phyloP scores from a whole-genome alignment of 2,797 vertebrate genomes.

The Lophius americanus region DNA sequence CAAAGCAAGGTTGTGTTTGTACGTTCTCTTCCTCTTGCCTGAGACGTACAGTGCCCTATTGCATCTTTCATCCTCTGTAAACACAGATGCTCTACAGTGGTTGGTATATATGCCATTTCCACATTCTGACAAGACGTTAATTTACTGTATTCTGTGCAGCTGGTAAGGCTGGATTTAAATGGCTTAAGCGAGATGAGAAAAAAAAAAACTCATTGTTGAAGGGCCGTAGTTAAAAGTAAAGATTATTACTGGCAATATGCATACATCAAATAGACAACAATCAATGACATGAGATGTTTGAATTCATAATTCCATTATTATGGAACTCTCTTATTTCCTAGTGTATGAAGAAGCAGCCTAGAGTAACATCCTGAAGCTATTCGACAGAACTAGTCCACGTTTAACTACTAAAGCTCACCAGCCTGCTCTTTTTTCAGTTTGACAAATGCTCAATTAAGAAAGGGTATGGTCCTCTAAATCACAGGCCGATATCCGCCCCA shows the following conservation, averaged over 20 bases:
- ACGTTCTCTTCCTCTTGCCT: conserved; percentile 55
- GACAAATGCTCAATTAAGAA: conserved; percentile 71
- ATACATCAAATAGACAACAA: conserved; percentile 26
- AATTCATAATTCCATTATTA: conserved; percentile 60
- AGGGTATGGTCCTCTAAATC: conserved; percentile 65
- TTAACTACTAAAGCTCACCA: conserved; percentile 59
- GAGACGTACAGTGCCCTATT: conserved; percentile 54
- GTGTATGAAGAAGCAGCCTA: conserved; percentile 35
- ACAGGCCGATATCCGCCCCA: conserved; percentile 64
- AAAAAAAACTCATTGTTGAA: conserved; percentile 9
- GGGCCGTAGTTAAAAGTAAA: conserved; percentile 14
- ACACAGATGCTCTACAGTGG: conserved; percentile 67
- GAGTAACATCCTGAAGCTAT: conserved; percentile 54
- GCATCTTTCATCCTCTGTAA: conserved; percentile 67
- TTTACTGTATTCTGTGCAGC: conserved; percentile 44
- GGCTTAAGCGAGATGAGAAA: conserved; percentile 16
- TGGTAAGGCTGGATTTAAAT: conserved; percentile 27
- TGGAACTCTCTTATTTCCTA: conserved; percentile 46
- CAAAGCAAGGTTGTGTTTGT: conserved; percentile 62
- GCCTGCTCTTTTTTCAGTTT: conserved; percentile 64
- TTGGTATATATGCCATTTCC: conserved; percentile 48
- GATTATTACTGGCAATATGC: conserved; percentile 22
- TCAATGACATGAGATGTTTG: conserved; percentile 28
- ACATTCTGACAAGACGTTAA: conserved; percentile 51
- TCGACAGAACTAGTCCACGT: conserved; percentile 53